Evolutionary conservation across 2,113 vertebrate genomes (phyloP), one percentile per base, ranked within the genome.

Genomic region (Odobenus rosmarus): DNA sequence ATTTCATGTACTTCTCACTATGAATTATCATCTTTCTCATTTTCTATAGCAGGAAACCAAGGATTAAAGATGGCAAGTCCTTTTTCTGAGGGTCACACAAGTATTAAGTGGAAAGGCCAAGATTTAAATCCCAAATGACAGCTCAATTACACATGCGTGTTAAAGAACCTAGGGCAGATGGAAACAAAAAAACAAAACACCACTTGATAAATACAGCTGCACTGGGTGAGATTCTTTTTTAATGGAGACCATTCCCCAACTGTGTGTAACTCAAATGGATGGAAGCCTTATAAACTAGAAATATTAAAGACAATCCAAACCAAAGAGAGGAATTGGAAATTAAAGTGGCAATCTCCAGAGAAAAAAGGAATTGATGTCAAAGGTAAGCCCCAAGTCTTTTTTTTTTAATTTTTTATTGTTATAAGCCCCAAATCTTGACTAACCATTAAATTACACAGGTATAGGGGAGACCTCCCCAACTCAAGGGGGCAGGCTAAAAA

Each of bases 1-100:
- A 71, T 71, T 93, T 95, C 57, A 74, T 46, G 49, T 11, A 67
- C 24, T 93, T 95, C 46, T 57, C 71, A 86, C 4, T n/a, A 79
- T 39, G 23, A 79, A 91, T 51, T 59, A 72, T 61, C 7, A 36
- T 28, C 76, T 90, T 93, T 90, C 69, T 36, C 33, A 69, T 91
- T 96, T 92, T 91, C 62, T 81, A 42, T 2, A n/a, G 39, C 88
- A 93, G 81, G 64, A 83, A 96, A 93, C 9, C 21, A 12, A 74
- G 11, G 62, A 28, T 71, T 21, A 59, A 57, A 55, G 14, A 33
- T 64, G 36, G 4, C 5, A 72, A 77, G 28, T 95, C 16, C 71
- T 90, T 93, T 88, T 69, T 67, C 57, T 80, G 11, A 84, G 96
- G 57, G 39, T 81, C 62, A 83, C 33, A 69, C 11, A 90, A 91